A percentile compares a stretch with the other conserved stretches of the same genome.
phyloP scores from a whole-genome alignment of 2,888 invertebrate genomes.

The Synergus itoensis region DNA sequence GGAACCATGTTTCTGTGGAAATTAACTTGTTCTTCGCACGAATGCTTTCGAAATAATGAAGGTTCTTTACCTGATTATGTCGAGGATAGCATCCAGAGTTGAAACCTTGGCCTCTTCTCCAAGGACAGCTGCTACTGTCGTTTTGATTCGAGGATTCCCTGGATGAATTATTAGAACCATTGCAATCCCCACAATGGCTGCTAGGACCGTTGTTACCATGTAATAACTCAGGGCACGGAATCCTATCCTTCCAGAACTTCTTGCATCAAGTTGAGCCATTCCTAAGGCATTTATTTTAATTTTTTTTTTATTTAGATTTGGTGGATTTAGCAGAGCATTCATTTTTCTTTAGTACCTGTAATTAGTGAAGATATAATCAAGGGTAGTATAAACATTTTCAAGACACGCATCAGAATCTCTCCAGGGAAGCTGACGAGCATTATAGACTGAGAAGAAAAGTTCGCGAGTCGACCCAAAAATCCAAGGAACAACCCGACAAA shows the following conservation, averaged over 20 bases:
- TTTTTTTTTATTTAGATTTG: not conserved
- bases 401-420: conserved; percentile 83
- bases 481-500: conserved; percentile 82
- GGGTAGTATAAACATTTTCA: conserved; percentile 85
- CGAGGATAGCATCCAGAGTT: conserved; percentile 81
- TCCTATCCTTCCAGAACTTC: conserved; percentile 83
- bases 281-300: conserved; percentile 71
- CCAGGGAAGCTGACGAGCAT: conserved; percentile 84
- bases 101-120: conserved; percentile 73
- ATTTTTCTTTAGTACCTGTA: conserved; percentile 77
- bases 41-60: conserved; percentile 6
- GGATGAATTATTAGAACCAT: conserved; percentile 83
- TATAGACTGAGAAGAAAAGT: conserved; percentile 79
- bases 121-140: conserved; percentile 61
- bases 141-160: conserved; percentile 79
- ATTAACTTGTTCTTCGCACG: conserved; percentile 30
- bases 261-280: conserved; percentile 83
- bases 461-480: conserved; percentile 78
- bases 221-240: conserved; percentile 82
- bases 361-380: conserved; percentile 84
- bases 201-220: conserved; percentile 82
- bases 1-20: conserved; percentile 81
- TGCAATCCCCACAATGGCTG: conserved; percentile 83
- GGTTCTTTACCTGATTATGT: conserved; percentile 79
- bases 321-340: not conserved